Evolutionary conservation across 2,888 invertebrate species (phyloP).

Genomic region (Parasteatoda lunata): DNA sequence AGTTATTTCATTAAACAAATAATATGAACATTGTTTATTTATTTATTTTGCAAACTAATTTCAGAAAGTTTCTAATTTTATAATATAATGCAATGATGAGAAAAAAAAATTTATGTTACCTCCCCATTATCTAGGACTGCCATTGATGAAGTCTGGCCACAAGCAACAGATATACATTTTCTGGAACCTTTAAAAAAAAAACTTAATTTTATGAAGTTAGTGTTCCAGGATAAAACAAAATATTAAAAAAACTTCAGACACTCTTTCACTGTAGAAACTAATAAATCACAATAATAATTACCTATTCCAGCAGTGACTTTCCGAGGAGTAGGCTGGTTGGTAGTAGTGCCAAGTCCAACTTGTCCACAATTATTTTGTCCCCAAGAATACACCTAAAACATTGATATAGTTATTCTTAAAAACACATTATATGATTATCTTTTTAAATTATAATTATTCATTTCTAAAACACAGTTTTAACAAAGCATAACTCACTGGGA

Average conservation of each 20-base stretch:
- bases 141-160: conserved; percentile 79
- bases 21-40: too few relatives aligned
- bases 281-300: conserved; percentile 45
- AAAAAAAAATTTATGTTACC: conserved; percentile 72
- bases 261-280: background rate
- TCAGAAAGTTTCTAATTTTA: background rate
- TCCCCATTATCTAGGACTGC: conserved; percentile 78
- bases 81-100: conserved; percentile 8
- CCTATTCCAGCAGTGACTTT: conserved; percentile 76
- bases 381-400: conserved; percentile 75
- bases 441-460: too few relatives aligned
- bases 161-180: conserved; percentile 77
- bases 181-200: conserved; percentile 72
- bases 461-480: too few relatives aligned
- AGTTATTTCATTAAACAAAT: too few relatives aligned
- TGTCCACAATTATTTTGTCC: conserved; percentile 80
- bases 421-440: background rate
- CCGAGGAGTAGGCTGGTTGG: conserved; percentile 78
- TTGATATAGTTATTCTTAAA: conserved; percentile 4
- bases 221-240: background rate
- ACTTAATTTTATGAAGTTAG: background rate
- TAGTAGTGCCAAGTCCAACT: conserved; percentile 78
- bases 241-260: background rate
- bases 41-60: background rate
- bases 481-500: too few relatives aligned